These are phyloP conservation scores for Geococcyx californianus DNA, from an alignment of 2,113 vertebrate genomes.

Conservation along the genomic window DNA sequence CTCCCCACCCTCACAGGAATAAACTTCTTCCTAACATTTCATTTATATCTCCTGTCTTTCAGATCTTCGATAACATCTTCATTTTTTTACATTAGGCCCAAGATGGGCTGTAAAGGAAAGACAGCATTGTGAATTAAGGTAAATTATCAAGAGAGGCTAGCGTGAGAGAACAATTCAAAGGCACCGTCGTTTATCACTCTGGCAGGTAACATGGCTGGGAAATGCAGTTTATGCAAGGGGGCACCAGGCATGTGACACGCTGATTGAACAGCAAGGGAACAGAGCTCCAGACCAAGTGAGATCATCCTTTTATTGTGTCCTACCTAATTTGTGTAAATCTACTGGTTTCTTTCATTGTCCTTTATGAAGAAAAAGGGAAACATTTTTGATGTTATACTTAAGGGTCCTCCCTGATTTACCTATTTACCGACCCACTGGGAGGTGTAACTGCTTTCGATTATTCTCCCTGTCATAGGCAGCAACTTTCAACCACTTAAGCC, in stretches of 20 bases:
- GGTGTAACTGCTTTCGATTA: constrained; percentile 37
- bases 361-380: neutral
- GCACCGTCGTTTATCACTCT: neutral
- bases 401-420: constrained; percentile 41
- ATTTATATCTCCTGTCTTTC: too few relatives aligned
- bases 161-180: neutral
- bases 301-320: constrained; percentile 11
- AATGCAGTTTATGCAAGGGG: neutral
- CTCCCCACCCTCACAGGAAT: too few relatives aligned
- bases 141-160: neutral
- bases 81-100: neutral
- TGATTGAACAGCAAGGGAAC: constrained; percentile 70
- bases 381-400: neutral
- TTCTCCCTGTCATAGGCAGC: neutral
- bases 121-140: neutral
- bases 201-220: neutral
- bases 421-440: constrained; percentile 32
- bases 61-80: neutral
- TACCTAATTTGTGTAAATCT: constrained; percentile 32
- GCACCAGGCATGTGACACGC: constrained; percentile 55
- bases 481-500: neutral
- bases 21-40: too few relatives aligned
- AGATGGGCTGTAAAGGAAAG: neutral
- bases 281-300: constrained; percentile 38
- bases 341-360: neutral